phyloP scores from a whole-genome alignment of 2,888 invertebrate genomes.

The Cephus pulcher region DNA sequence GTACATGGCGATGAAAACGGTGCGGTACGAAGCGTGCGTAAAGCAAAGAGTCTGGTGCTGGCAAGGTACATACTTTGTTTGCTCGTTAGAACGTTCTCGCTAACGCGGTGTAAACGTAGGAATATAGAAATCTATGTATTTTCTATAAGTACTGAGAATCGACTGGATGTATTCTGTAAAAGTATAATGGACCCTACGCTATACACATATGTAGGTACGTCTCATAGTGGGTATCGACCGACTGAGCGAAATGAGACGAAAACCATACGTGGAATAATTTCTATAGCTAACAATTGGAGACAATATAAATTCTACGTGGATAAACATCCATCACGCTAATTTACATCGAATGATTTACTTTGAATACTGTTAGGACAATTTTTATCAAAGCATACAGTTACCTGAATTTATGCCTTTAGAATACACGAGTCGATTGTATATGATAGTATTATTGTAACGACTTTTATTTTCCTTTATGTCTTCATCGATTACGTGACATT shows the following conservation, averaged over 20 bases:
- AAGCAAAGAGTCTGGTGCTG: not conserved
- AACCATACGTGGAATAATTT: not conserved
- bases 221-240: not conserved
- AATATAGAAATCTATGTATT: slow-evolving; percentile 34
- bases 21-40: not conserved
- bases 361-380: not conserved
- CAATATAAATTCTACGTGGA: not conserved
- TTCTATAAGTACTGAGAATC: slow-evolving; percentile 4
- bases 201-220: not conserved
- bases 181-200: not conserved
- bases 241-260: not conserved
- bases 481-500: not conserved
- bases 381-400: not conserved
- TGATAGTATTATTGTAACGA: not conserved
- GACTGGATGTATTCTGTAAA: not conserved
- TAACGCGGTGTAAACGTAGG: slow-evolving; percentile 35
- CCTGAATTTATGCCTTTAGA: not conserved
- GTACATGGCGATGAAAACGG: not conserved
- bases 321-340: not conserved
- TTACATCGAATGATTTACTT: not conserved
- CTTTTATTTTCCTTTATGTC: not conserved
- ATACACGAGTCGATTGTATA: not conserved
- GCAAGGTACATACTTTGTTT: slow-evolving; percentile 19
- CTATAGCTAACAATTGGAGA: not conserved
- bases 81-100: slow-evolving; percentile 34